Evolutionary conservation across 1,140 invertebrate species (phyloP), one percentile per base, ranked within the genome.

Genomic region (Rhizoglyphus robini): DNA sequence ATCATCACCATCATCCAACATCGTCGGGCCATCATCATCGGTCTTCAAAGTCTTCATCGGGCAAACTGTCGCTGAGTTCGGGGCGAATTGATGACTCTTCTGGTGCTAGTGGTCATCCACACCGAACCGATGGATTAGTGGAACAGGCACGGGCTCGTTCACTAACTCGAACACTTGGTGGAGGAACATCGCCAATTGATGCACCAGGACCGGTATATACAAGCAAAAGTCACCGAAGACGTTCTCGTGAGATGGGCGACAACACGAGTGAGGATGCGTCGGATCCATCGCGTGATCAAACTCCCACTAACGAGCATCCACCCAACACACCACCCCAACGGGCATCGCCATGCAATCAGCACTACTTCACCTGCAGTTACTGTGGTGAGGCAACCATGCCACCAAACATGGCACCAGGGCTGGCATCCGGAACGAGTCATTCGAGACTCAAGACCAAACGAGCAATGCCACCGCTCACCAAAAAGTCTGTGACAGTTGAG

Each of bases 281-380:
- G 11, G 32, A 63, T 8, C 38, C 49, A n/a, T 48, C n/a, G 23
- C 15, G 2, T n/a, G 61, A 63, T n/a, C 13, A 48, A 18, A 46
- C 32, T n/a, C 61, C 61, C 31, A 60, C 13, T 20, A 23, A 8
- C 20, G 61, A 8, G 20, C 36, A 29, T 62, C 47, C 18, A 18
- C n/a, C n/a, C n/a, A n/a, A n/a, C n/a, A n/a, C n/a, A n/a, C 48
- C 20, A 20, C 27, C 13, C 8, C 4, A 27, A 18, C 41, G n/a
- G 27, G 8, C 11, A 49, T 41, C 34, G 4, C 38, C 59, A n/a
- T 49, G 41, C 23, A 36, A 25, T 62, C 59, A 62, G 8, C 57
- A 66, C 41, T 30, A 66, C n/a, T 66, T 66, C 29, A 66, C 65
- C 5, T 66, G 65, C 31, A 62, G 20, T n/a, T 41, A 66, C 27